phyloP scores from a whole-genome alignment of 1,140 invertebrate species.

The Atopsyche davidsoni region DNA sequence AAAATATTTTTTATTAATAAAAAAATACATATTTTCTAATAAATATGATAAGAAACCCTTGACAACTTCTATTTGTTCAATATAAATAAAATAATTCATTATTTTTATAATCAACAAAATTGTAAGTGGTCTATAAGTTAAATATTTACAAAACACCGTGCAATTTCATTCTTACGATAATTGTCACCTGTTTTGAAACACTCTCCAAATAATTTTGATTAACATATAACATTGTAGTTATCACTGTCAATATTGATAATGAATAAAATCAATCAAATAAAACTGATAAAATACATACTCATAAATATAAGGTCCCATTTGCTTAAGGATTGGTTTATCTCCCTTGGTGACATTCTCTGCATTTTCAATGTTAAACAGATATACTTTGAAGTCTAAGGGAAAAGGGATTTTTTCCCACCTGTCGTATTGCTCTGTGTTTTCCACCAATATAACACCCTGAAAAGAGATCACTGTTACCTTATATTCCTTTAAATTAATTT shows the following conservation, averaged over 20 bases:
- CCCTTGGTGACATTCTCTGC: slow-evolving; percentile 55
- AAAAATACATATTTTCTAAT: no score
- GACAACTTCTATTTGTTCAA: no score
- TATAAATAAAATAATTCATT: not conserved
- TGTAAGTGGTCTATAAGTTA: not conserved
- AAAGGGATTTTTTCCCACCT: slow-evolving; percentile 52
- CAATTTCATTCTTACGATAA: not conserved
- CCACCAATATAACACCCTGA: slow-evolving; percentile 42
- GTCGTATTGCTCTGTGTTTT: slow-evolving; percentile 45
- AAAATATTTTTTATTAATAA: slow-evolving; percentile 1
- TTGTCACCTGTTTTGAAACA: not conserved
- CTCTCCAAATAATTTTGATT: no score
- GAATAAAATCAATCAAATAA: no score
- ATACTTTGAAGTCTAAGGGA: slow-evolving; percentile 58
- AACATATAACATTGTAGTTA: no score
- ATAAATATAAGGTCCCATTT: slow-evolving; percentile 54
- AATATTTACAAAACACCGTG: not conserved
- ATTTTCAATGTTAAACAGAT: slow-evolving; percentile 72
- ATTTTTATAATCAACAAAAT: not conserved
- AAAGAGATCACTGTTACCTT: slow-evolving; percentile 19
- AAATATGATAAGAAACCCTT: no score
- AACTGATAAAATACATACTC: slow-evolving; percentile 38
- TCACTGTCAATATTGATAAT: no score
- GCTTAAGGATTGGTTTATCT: slow-evolving; percentile 46
- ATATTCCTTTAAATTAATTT: not conserved